Base-by-base conservation (phyloP, 2,888 invertebrate genomes). In the Oxycera nigricornis region DNA sequence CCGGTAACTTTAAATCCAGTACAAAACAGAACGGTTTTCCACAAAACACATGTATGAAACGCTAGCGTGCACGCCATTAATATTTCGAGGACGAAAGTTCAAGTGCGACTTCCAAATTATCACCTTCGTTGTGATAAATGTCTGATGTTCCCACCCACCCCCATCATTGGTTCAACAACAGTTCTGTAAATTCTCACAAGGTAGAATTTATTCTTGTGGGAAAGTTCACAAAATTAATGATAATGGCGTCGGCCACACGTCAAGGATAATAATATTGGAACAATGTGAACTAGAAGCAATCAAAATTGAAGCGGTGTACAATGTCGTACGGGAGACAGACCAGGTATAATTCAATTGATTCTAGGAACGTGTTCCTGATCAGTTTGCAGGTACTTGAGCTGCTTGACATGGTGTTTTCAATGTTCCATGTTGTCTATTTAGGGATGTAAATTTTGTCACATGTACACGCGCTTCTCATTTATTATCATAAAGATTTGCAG, bases 261-360 rank as follows among this genome's bases (percentile, higher is more conserved):
- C 59, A 59, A 59, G 59, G 59, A 26, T 59, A 59, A 59, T n/a
- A 30, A 59, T 59, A 59, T 59, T 59, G 30, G 24, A 26, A 24
- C 26, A 30, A 30, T 4, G 17, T n/a, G 59, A 59, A 28, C 59
- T 28, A 28, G 11, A 11, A 7, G 17, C 6, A 11, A 2, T 7
- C 14, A 14, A 3, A 46, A 11, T 3, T 3, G 3, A 46, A n/a
- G n/a, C n/a, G n/a, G n/a, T n/a, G n/a, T 14, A 46, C 14, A 46
- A 46, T 46, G 14, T 3, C 46, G 14, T 46, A 3, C n/a, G 4
- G 4, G 46, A 46, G 46, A n/a, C 11, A 35, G 35, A 35, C 35
- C 20, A 17, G 50, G 17, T 55, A 26, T 55, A 7, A 26, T 55
- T 55, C 24, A 7, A 55, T 55, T 55, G 55, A 55, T 55, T 55